These are phyloP conservation scores for Tragopan temminckii DNA, from an alignment of 2,797 vertebrate species.

Conservation along the genomic window DNA sequence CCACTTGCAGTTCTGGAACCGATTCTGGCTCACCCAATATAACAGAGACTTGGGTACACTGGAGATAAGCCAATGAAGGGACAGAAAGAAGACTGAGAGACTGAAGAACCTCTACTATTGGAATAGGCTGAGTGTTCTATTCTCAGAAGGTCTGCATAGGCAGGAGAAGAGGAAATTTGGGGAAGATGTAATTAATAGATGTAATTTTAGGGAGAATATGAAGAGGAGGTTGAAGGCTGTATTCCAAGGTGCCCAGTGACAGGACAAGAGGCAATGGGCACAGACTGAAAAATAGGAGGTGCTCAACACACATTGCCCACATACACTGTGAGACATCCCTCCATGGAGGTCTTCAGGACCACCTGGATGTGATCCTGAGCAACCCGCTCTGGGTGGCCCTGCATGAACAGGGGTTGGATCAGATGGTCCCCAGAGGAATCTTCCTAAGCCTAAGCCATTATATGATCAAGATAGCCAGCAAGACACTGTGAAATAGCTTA, in stretches of 20 bases:
- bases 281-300: background rate
- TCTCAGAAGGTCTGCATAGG: background rate
- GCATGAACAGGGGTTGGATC: background rate
- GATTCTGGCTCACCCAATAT: background rate
- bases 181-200: background rate
- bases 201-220: background rate
- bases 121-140: background rate
- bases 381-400: background rate
- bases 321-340: background rate
- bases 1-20: background rate
- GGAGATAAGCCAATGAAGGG: background rate
- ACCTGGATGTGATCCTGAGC: background rate
- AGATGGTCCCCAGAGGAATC: background rate
- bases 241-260: background rate
- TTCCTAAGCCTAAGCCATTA: background rate
- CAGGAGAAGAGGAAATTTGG: background rate
- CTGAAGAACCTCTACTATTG: background rate
- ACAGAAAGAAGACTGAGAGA: background rate
- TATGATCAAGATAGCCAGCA: background rate
- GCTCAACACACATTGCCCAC: background rate
- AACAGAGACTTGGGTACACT: background rate
- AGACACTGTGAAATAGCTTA: too few relatives aligned
- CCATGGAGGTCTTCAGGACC: background rate
- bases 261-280: background rate
- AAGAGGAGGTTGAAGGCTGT: background rate